Evolutionary conservation across 2,888 invertebrate species (phyloP).

Genomic region (Brachypterus glaber): DNA sequence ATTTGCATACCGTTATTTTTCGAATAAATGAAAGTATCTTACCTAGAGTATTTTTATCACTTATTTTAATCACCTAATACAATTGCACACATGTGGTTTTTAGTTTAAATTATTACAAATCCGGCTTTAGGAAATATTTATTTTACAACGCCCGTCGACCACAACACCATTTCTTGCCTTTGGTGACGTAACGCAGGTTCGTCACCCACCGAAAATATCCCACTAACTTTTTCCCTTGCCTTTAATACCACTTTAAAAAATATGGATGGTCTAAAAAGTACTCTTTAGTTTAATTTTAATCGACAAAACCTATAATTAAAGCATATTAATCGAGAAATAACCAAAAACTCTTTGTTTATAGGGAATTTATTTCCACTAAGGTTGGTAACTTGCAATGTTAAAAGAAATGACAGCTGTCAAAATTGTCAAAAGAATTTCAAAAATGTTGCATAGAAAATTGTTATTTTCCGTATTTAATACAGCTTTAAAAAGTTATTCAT

Average conservation of each 20-base stretch:
- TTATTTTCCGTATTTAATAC: conserved; percentile 16
- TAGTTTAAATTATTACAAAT: conserved; percentile 13
- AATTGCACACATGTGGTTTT: conserved; percentile 15
- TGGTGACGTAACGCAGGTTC: conserved; percentile 31
- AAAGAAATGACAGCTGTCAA: neutral
- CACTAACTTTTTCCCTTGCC: no score
- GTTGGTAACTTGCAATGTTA: no score
- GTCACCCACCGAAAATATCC: conserved; percentile 8
- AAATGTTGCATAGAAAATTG: conserved; percentile 14
- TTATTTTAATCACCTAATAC: conserved; percentile 12
- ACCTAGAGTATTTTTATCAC: neutral
- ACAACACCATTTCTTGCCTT: conserved; percentile 33
- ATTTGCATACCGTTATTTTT: conserved; percentile 1
- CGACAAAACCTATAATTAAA: no score
- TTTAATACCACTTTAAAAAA: neutral
- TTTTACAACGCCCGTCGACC: conserved; percentile 36
- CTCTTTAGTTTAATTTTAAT: no score
- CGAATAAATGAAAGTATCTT: neutral
- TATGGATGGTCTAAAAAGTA: no score
- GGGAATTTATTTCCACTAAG: no score
- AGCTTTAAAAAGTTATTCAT: conserved; percentile 15
- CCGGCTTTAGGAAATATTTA: conserved; percentile 19
- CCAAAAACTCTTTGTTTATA: no score
- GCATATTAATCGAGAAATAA: no score
- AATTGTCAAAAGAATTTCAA: conserved; percentile 3